These are phyloP conservation scores for Spilarctia lutea DNA, from an alignment of 2,888 invertebrate genomes.

Conservation along the genomic window DNA sequence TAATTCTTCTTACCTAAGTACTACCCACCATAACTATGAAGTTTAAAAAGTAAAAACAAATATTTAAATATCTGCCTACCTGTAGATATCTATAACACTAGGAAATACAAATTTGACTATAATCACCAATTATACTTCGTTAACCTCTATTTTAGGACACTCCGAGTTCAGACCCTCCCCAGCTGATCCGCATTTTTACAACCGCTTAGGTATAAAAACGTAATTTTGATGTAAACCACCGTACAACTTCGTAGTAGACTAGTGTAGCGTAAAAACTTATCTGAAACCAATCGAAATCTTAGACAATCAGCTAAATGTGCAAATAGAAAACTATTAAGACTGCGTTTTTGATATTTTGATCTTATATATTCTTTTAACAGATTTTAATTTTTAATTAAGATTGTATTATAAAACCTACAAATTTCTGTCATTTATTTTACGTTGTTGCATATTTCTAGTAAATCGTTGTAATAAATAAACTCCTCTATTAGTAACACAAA, in stretches of 20 bases:
- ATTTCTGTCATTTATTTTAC: background rate
- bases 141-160: slow-evolving; percentile 44
- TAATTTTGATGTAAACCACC: slow-evolving; percentile 17
- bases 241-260: slow-evolving; percentile 7
- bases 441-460: background rate
- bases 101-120: background rate
- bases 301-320: slow-evolving; percentile 15
- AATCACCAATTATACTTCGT: background rate
- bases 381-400: no score
- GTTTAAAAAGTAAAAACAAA: background rate
- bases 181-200: slow-evolving; percentile 35
- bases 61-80: no score
- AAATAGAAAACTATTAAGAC: background rate
- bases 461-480: background rate
- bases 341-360: slow-evolving; percentile 14
- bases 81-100: background rate
- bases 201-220: slow-evolving; percentile 38
- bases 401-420: no score
- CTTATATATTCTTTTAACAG: slow-evolving; percentile 4
- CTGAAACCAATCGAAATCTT: slow-evolving; percentile 2
- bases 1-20: background rate
- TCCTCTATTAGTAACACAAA: background rate
- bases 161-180: slow-evolving; percentile 22
- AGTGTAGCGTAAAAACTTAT: slow-evolving; percentile 5
- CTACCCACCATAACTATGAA: background rate